A percentile compares a stretch with the other conserved stretches of the same genome.
These are phyloP conservation scores for Lophotriccus pileatus DNA, from an alignment of 2,797 vertebrate genomes.

Conservation along the genomic window DNA sequence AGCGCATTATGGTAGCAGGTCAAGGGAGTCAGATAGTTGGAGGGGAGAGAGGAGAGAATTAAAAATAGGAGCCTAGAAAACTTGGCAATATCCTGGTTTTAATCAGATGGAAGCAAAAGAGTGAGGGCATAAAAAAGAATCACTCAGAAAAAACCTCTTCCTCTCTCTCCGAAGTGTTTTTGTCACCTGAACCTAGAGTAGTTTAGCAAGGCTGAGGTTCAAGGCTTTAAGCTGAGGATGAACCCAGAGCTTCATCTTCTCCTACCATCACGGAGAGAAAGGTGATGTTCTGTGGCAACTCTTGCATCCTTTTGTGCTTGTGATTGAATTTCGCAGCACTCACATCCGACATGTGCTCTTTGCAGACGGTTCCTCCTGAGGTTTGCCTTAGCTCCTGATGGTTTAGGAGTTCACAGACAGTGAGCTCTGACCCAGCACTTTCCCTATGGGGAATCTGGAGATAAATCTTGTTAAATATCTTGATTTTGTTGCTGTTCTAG, in stretches of 20 bases:
- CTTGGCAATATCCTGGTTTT: neutral
- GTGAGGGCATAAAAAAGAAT: neutral
- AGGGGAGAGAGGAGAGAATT: neutral
- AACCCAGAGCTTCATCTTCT: neutral
- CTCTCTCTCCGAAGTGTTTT: neutral
- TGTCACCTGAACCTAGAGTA: neutral
- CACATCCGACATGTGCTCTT: accelerated
- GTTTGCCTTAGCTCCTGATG: neutral
- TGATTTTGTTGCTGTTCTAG: neutral
- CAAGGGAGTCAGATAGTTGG: neutral
- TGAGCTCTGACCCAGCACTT: neutral
- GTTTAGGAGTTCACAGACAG: neutral
- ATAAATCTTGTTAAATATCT: neutral
- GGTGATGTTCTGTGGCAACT: neutral
- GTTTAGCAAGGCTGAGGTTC: neutral
- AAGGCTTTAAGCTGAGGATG: neutral
- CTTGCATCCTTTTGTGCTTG: neutral
- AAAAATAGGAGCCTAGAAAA: conserved; percentile 5
- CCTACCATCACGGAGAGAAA: neutral
- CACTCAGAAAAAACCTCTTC: neutral
- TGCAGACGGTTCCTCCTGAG: neutral
- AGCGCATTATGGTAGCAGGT: neutral
- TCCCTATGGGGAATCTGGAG: neutral
- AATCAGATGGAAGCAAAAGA: neutral
- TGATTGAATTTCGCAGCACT: neutral